Percentiles rank a stretch among this genome's conserved stretches.
phyloP scores from a whole-genome alignment of 2,797 vertebrate genomes.

The Synanceia verrucosa region DNA sequence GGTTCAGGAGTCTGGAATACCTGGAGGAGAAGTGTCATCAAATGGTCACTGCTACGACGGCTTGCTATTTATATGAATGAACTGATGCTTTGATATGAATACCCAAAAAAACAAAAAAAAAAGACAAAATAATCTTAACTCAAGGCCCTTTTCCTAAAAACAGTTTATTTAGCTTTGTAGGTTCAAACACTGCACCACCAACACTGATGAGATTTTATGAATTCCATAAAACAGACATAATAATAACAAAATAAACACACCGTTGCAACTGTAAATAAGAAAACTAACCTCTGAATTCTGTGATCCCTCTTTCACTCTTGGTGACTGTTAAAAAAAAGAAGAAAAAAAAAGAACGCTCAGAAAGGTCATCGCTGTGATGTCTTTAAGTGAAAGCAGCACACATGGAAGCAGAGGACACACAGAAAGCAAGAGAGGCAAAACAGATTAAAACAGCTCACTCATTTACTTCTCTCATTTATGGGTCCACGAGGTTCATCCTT shows the following conservation, averaged over 20 bases:
- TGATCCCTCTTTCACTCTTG: conserved; percentile 94
- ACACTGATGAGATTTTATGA: neutral
- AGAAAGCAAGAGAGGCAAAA: conserved; percentile 23
- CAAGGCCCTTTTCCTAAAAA: too few relatives aligned
- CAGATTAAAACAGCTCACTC: conserved; percentile 46
- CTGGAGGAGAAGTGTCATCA: conserved; percentile 62
- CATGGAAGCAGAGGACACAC: conserved; percentile 40
- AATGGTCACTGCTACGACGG: neutral
- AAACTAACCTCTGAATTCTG: conserved; percentile 91
- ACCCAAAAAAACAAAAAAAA: too few relatives aligned
- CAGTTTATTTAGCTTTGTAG: too few relatives aligned
- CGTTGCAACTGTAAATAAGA: neutral
- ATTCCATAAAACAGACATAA: neutral
- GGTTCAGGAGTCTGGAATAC: conserved; percentile 88
- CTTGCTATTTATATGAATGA: neutral
- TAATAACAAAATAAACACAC: neutral
- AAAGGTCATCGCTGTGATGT: neutral
- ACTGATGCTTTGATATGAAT: neutral
- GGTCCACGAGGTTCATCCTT: neutral
- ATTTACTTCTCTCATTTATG: conserved; percentile 48
- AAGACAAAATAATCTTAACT: too few relatives aligned
- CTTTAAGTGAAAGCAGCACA: conserved; percentile 23
- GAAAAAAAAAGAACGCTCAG: conserved; percentile 17
- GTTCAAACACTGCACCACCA: neutral
- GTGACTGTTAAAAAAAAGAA: conserved; percentile 85